These are phyloP conservation scores for Polydrusus cervinus DNA, from an alignment of 2,888 invertebrate species.

Conservation along the genomic window DNA sequence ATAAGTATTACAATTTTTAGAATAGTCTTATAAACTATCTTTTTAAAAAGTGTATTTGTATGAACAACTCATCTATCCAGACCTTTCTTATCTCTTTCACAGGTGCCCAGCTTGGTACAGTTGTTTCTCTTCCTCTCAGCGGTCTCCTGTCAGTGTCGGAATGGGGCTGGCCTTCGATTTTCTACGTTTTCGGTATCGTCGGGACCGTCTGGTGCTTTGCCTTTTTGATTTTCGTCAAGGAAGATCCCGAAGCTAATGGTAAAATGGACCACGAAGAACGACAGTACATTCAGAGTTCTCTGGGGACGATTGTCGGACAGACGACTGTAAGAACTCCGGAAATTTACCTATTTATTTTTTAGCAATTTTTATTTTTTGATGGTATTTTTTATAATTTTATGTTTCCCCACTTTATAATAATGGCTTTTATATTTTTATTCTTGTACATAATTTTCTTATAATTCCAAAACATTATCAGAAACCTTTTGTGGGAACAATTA, in stretches of 20 bases:
- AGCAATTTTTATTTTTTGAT: no score
- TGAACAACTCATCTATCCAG: conserved; percentile 20
- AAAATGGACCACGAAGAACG: conserved; percentile 84
- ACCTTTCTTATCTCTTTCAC: conserved; percentile 55
- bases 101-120: conserved; percentile 95
- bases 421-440: no score
- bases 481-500: no score
- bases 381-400: no score
- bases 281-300: conserved; percentile 85
- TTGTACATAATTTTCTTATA: no score
- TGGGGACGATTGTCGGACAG: conserved; percentile 77
- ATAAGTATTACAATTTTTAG: no score
- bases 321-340: conserved; percentile 77
- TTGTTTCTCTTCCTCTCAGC: conserved; percentile 91
- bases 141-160: conserved; percentile 86
- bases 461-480: no score
- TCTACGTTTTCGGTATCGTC: conserved; percentile 89
- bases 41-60: not conserved
- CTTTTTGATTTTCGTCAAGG: conserved; percentile 81
- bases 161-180: conserved; percentile 91
- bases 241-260: conserved; percentile 85
- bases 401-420: no score
- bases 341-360: conserved; percentile 42
- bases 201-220: conserved; percentile 88
- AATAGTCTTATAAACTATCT: not conserved